Base-by-base conservation (phyloP, 2,113 vertebrate species). In the Cnemophilus loriae region DNA sequence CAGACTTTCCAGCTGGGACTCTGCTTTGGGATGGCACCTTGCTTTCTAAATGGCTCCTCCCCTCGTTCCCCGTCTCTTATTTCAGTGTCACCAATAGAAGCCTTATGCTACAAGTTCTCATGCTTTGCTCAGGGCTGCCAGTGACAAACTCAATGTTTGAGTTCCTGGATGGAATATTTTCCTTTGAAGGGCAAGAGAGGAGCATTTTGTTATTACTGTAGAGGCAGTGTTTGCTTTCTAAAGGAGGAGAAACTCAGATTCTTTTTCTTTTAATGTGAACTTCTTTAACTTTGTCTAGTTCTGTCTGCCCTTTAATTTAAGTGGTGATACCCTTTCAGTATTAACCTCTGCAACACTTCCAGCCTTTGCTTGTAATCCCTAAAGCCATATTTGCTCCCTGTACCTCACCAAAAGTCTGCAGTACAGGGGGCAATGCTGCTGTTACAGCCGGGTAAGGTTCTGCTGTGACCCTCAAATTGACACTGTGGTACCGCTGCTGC, bases 371-470 rank as follows among this genome's bases (percentile, higher is more conserved):
- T 92, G 41, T 87, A 85, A 85, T 41, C 87, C 93, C 68, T 93
- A 91, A 94, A 96, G 96, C 97, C 97, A 97, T 96, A 98, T 90
- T 94, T 89, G 57, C 87, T 89, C 76, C 78, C 84, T 90, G 93
- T 94, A 83, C 93, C 92, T 96, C 89, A 13, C 70, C 83, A 22
- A 2, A 37, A 70, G 64, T 44, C n/a, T 53, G 89, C 83, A 92
- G 28, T 74, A 59, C 50, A 23, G 32, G 85, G 68, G 65, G 64
- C 65, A 60, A 10, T 47, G 42, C 87, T 96, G 87, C 91, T 84
- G 37, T 60, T 71, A 44, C 10, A 81, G 16, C 83, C 74, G 75
- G 57, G 53, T 49, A 68, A 2, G 14, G 70, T 67, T 60, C 73
- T 75, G 89, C 88, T 92, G 47, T 41, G 39, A 49, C 91, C 55